Evolutionary conservation across 2,113 vertebrate species (phyloP), one percentile per base, ranked within the genome.

Genomic region (Syngnathus floridae): DNA sequence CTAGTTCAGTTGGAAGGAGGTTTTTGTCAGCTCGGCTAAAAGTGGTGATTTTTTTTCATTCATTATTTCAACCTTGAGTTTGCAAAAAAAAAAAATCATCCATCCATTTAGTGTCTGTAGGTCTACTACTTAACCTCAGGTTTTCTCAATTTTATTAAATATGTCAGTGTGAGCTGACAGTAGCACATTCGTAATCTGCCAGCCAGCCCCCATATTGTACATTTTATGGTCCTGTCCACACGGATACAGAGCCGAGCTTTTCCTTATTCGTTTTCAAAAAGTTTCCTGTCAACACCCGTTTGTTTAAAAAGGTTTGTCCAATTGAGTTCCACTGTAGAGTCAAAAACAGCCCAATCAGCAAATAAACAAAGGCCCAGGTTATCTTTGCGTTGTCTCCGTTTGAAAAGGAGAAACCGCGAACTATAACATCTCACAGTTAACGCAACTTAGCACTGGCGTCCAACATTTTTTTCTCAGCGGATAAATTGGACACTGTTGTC

Each of bases 381-480:
- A 55, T 21, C 11, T 31, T 31, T 11, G 52, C 1, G 12, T 55
- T 54, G 52, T 54, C 51, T 52, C 52, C 3, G n/a, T 54, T 55
- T 55, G 26, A 22, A 31, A 26, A 26, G 22, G 22, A 31, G 52
- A 55, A 55, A 74, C 56, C n/a, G 7, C 8, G 54, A 61, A 62
- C 13, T 65, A 64, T 70, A 76, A 73, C 66, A 61, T 74, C 59
- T 72, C 70, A 57, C 66, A 69, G 73, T 71, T 55, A 43, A 19
- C 65, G 66, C 72, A 61, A 49, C 58, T 75, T 78, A 64, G 65
- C 78, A 67, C 64, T 49, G 38, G 58, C 61, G 62, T 73, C 73
- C 64, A n/a, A 77, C 71, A 83, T 83, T 84, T 31, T 74, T 84
- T 78, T 43, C 80, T 77, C 65, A 49, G 66, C 70, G 76, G 75